A percentile compares a stretch with the other conserved stretches of the same genome.
phyloP scores from a whole-genome alignment of 2,113 vertebrate genomes.

The Asarcornis scutulata region DNA sequence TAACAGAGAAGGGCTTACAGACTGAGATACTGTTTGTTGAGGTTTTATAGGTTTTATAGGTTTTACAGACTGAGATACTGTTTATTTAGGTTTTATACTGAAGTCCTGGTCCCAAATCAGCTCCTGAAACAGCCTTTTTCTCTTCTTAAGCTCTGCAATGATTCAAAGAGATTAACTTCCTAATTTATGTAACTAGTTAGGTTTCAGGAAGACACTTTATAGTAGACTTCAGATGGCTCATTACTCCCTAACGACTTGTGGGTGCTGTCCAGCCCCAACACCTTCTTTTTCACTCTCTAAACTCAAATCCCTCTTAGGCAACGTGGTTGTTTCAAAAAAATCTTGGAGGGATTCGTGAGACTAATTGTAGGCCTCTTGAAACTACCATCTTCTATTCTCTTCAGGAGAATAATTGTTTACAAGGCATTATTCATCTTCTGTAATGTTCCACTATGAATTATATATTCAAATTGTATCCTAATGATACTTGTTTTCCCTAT shows the following conservation, averaged over 20 bases:
- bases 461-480: background rate
- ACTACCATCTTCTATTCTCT: background rate
- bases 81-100: background rate
- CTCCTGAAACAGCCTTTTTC: background rate
- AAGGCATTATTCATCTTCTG: background rate
- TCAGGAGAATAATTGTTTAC: background rate
- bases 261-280: background rate
- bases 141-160: background rate
- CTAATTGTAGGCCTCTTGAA: background rate
- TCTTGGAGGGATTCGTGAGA: background rate
- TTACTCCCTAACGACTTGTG: background rate
- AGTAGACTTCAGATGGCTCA: background rate
- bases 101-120: background rate
- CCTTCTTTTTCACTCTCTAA: background rate
- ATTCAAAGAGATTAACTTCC: background rate
- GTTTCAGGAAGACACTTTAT: background rate
- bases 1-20: background rate
- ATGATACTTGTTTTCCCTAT: background rate
- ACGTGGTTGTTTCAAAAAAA: background rate
- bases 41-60: background rate
- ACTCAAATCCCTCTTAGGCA: background rate
- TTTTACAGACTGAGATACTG: background rate
- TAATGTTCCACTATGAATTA: background rate
- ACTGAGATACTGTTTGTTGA: background rate
- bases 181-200: rapidly evolving